Evolutionary conservation across 2,888 invertebrate genomes (phyloP).

Genomic region (Papilio protenor): DNA sequence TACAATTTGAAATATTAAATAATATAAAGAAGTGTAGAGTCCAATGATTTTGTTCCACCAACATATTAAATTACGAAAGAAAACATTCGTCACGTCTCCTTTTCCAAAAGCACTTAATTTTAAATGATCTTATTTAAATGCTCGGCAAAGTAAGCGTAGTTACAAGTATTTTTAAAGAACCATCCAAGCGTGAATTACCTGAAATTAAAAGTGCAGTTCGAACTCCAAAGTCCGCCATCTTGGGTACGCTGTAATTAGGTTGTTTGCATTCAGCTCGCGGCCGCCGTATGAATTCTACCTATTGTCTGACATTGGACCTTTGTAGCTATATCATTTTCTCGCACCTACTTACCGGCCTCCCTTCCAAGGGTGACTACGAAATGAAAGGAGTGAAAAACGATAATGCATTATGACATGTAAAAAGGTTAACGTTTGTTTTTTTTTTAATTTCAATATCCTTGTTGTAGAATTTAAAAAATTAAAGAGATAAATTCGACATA

Average conservation of each 20-base stretch:
- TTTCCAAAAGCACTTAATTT: background rate
- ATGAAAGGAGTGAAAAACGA: constrained; percentile 58
- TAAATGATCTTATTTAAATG: constrained; percentile 7
- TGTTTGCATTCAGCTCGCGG: constrained; percentile 78
- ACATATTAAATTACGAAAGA: background rate
- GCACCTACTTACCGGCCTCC: constrained; percentile 67
- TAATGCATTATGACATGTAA: constrained; percentile 72
- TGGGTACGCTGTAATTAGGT: constrained; percentile 76
- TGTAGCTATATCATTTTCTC: constrained; percentile 80
- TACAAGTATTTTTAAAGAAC: constrained; percentile 48
- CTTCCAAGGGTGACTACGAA: constrained; percentile 57
- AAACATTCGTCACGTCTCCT: background rate
- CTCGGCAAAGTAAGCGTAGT: background rate
- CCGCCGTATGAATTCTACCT: constrained; percentile 82
- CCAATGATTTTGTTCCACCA: background rate
- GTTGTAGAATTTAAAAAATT: constrained; percentile 5
- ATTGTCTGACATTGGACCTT: constrained; percentile 84
- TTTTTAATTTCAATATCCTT: constrained; percentile 35
- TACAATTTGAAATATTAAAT: background rate
- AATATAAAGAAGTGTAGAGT: background rate
- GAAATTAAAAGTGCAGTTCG: constrained; percentile 52
- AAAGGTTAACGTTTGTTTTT: constrained; percentile 52
- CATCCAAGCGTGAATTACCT: constrained; percentile 62
- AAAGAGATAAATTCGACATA: background rate
- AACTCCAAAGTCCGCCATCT: constrained; percentile 69